These are phyloP conservation scores for Sympetrum striolatum DNA, from an alignment of 2,888 invertebrate genomes.

Conservation along the genomic window DNA sequence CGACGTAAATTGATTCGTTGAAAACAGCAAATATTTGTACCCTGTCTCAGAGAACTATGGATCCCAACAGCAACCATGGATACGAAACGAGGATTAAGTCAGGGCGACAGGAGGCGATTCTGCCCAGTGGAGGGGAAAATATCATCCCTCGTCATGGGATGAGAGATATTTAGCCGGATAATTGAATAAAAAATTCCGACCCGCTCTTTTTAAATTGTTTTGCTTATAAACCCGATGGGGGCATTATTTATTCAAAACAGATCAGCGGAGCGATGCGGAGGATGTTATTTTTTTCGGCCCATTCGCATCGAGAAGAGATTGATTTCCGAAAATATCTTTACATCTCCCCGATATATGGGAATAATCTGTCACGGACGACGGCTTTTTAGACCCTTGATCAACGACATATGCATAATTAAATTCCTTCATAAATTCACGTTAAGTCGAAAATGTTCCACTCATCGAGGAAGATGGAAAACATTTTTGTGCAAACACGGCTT, in stretches of 20 bases:
- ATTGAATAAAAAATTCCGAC: not conserved
- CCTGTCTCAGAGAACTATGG: not conserved
- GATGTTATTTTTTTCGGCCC: not conserved
- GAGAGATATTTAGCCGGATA: not conserved
- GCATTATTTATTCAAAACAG: constrained; percentile 35
- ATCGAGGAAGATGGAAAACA: not conserved
- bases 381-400: not conserved
- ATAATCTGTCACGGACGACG: not conserved
- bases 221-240: constrained; percentile 23
- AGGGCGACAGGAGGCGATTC: not conserved
- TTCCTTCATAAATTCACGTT: not conserved
- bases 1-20: not conserved
- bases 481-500: no score
- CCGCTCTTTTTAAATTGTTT: constrained; percentile 27
- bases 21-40: not conserved
- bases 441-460: not conserved
- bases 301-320: not conserved
- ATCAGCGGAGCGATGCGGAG: not conserved
- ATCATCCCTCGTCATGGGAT: not conserved
- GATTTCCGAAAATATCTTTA: not conserved
- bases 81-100: not conserved
- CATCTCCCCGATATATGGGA: not conserved
- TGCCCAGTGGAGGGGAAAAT: not conserved
- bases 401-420: not conserved
- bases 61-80: constrained; percentile 10